Evolutionary conservation across 2,888 invertebrate genomes (phyloP).

Genomic region (Agrotis puta): DNA sequence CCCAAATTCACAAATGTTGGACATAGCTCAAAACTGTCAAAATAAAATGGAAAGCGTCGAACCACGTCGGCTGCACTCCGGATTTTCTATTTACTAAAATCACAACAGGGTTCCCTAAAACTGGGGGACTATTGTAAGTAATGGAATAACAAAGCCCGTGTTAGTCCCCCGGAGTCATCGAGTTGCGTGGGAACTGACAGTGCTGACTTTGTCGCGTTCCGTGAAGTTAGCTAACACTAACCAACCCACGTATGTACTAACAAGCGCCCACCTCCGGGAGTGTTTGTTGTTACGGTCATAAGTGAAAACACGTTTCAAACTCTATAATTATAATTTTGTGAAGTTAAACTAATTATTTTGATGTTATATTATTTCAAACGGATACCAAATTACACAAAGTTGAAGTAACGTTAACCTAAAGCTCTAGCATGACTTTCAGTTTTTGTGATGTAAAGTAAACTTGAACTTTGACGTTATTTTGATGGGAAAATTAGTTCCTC

Average conservation of each 20-base stretch:
- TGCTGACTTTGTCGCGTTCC: slow-evolving; percentile 36
- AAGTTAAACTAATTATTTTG: background rate
- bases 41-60: slow-evolving; percentile 49
- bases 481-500: no score
- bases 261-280: slow-evolving; percentile 6
- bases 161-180: slow-evolving; percentile 35
- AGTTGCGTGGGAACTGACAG: slow-evolving; percentile 30
- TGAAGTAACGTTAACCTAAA: no score
- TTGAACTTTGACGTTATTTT: no score
- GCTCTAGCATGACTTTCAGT: no score
- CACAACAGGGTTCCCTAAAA: slow-evolving; percentile 45
- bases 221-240: slow-evolving; percentile 24
- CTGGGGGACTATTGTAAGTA: slow-evolving; percentile 40
- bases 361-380: background rate
- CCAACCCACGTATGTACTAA: slow-evolving; percentile 23
- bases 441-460: no score
- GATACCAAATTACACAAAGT: background rate
- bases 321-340: background rate
- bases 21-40: slow-evolving; percentile 30
- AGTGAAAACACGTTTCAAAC: background rate
- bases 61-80: slow-evolving; percentile 38
- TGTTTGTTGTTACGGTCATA: slow-evolving; percentile 29
- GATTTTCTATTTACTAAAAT: slow-evolving; percentile 48
- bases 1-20: slow-evolving; percentile 28
- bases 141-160: slow-evolving; percentile 53